Percentiles rank a stretch among this genome's conserved stretches.
These are phyloP conservation scores for Solen grandis DNA, from an alignment of 1,140 invertebrate genomes.

Conservation along the genomic window DNA sequence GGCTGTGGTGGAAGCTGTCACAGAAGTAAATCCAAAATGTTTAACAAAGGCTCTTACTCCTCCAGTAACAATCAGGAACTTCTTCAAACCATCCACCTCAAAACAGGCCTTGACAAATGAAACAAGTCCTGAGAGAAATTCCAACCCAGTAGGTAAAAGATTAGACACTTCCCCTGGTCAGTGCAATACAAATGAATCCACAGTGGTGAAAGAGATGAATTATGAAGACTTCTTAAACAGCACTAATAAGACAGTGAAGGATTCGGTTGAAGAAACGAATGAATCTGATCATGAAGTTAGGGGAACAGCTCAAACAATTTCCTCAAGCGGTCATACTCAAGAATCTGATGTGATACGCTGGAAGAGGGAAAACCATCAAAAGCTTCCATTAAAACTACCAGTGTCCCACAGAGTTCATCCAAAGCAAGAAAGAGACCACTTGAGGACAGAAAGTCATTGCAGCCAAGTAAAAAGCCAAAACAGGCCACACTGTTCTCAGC, in stretches of 20 bases:
- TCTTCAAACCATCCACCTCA: conserved; percentile 70
- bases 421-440: conserved; percentile 52
- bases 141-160: not conserved
- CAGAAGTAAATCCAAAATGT: conserved; percentile 67
- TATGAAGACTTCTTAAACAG: conserved; percentile 21
- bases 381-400: no score
- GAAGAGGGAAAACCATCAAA: no score
- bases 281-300: no score
- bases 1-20: conserved; percentile 60
- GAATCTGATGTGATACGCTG: no score
- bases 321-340: no score
- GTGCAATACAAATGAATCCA: no score
- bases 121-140: not conserved
- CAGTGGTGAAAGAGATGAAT: conserved; percentile 11
- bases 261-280: no score
- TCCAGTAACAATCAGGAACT: conserved; percentile 74
- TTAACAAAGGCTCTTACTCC: conserved; percentile 69
- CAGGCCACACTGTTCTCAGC: conserved; percentile 63
- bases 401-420: no score
- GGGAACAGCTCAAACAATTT: no score
- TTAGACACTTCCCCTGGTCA: no score
- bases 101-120: not conserved
- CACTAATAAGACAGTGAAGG: no score
- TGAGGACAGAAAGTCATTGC: conserved; percentile 8
- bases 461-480: conserved; percentile 56